Evolutionary conservation across 2,888 invertebrate species (phyloP).

Genomic region (Sminthurinus aureus): DNA sequence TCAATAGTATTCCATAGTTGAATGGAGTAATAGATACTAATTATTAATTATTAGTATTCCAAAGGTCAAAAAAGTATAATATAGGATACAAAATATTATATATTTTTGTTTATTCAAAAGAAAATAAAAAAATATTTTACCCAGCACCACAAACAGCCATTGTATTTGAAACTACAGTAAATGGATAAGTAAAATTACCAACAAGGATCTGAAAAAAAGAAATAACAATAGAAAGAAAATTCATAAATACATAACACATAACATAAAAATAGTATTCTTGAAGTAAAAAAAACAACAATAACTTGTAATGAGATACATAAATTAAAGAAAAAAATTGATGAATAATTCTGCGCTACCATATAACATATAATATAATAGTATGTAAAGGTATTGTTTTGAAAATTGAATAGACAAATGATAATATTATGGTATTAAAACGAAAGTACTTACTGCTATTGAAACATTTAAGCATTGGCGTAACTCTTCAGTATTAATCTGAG

Average conservation of each 20-base stretch:
- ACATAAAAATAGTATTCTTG: too few species aligned
- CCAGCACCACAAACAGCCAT: conserved; percentile 86
- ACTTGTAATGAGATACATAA: too few species aligned
- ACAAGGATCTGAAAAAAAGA: conserved; percentile 73
- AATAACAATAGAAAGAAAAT: not conserved
- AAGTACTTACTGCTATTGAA: conserved; percentile 68
- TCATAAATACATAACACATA: too few species aligned
- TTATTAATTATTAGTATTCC: too few species aligned
- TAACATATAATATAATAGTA: too few species aligned
- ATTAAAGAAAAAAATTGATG: not conserved
- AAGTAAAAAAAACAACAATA: not conserved
- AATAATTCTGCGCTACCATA: too few species aligned
- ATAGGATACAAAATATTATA: too few species aligned
- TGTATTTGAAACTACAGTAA: conserved; percentile 88
- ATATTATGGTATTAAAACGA: conserved; percentile 15
- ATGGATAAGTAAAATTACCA: conserved; percentile 87
- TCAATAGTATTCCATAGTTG: too few species aligned
- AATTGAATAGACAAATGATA: conserved; percentile 10
- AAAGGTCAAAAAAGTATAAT: too few species aligned
- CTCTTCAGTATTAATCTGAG: conserved; percentile 66
- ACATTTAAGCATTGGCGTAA: conserved; percentile 63
- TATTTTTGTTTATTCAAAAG: not conserved
- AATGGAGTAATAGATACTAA: too few species aligned
- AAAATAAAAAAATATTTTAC: conserved; percentile 62
- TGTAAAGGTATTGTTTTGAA: not conserved